Percentiles rank a stretch among this genome's conserved stretches.
phyloP scores from a whole-genome alignment of 2,113 vertebrate genomes.

The Silurus glanis region DNA sequence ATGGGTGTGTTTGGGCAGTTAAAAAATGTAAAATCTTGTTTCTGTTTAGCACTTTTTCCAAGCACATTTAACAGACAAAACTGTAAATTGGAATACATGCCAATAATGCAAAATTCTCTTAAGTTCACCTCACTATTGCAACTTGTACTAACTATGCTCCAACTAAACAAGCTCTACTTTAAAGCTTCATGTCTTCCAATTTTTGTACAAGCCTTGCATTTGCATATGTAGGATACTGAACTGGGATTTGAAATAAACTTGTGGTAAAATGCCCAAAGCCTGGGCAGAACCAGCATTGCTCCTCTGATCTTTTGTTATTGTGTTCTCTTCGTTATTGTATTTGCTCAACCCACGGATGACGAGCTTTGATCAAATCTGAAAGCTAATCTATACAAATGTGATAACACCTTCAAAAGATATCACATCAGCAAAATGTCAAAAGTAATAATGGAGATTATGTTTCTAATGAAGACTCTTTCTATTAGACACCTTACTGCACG shows the following conservation, averaged over 20 bases:
- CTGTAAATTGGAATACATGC: neutral
- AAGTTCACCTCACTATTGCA: neutral
- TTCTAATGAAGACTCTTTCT: neutral
- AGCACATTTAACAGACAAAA: neutral
- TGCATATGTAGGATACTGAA: neutral
- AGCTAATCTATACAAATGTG: neutral
- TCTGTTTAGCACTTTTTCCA: neutral
- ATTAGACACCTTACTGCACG: neutral
- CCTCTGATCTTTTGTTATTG: neutral
- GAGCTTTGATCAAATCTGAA: neutral
- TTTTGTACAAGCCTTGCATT: neutral
- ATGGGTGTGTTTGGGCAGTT: neutral
- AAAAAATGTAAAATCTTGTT: neutral
- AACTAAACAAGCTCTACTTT: neutral
- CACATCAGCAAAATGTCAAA: too few species aligned
- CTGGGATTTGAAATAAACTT: neutral
- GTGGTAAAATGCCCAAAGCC: neutral
- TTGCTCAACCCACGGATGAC: neutral
- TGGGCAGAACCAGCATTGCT: constrained; percentile 31
- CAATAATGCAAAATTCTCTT: neutral
- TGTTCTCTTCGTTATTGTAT: neutral
- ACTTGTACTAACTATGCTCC: neutral
- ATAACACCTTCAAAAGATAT: neutral
- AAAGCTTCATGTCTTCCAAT: neutral
- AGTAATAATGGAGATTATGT: neutral